Conservation (phyloP, 2,113 vertebrate species). For the Sapajus apella region DNA sequence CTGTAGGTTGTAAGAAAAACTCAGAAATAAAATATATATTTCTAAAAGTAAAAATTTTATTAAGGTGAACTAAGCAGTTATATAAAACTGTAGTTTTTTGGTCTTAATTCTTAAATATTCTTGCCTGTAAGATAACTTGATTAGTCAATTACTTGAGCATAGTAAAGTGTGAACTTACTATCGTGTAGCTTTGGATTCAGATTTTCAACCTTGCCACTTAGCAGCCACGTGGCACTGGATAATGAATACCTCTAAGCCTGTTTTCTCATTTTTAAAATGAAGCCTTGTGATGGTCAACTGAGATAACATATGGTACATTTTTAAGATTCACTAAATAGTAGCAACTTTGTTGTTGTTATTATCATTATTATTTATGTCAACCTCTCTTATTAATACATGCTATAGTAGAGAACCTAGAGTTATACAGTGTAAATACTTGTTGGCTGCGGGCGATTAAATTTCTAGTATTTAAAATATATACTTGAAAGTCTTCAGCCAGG, state of each 20-base stretch:
- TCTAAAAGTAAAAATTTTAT: constrained; percentile 8
- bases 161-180: neutral
- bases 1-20: neutral
- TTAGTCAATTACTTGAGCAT: neutral
- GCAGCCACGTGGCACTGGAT: neutral
- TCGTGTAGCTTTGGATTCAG: neutral
- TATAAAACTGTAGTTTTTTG: neutral
- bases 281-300: neutral
- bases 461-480: neutral
- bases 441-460: neutral
- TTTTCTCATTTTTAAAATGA: constrained; percentile 23
- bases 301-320: neutral
- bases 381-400: neutral
- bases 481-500: neutral
- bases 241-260: neutral
- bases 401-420: neutral
- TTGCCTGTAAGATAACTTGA: neutral
- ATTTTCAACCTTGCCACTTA: neutral
- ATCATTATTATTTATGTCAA: neutral
- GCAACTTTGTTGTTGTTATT: neutral
- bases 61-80: neutral
- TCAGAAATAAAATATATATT: constrained; percentile 12
- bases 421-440: neutral
- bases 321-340: neutral
- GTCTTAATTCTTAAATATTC: constrained; percentile 19